Evolutionary conservation across 2,888 invertebrate species (phyloP).

Genomic region (Amblyteles armatorius): DNA sequence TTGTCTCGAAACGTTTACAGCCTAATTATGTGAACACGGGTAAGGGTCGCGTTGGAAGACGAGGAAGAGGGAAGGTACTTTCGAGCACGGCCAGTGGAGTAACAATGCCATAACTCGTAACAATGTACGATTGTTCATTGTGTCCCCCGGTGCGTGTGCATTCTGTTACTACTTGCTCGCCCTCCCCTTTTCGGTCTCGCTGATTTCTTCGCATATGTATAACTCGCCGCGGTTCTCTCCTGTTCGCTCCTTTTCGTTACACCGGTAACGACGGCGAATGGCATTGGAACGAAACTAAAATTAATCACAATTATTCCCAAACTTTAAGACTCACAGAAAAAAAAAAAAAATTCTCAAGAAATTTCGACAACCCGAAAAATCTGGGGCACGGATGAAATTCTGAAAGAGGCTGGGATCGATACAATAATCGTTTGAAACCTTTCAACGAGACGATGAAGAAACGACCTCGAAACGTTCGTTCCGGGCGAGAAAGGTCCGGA

Average conservation of each 20-base stretch:
- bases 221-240: conserved; percentile 7
- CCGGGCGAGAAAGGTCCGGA: not conserved
- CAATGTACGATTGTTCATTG: conserved; percentile 85
- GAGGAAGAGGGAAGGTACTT: conserved; percentile 33
- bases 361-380: not conserved
- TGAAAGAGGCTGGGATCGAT: not conserved
- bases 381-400: not conserved
- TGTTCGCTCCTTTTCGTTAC: conserved; percentile 19
- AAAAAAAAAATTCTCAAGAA: not conserved
- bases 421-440: conserved; percentile 3
- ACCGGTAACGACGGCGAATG: conserved; percentile 11
- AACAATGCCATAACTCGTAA: conserved; percentile 85
- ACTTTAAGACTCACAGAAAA: not conserved
- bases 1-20: conserved; percentile 85
- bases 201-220: conserved; percentile 57
- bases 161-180: conserved; percentile 68
- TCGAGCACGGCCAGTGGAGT: conserved; percentile 76
- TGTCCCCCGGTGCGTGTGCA: conserved; percentile 77
- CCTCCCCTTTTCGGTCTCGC: conserved; percentile 57
- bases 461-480: conserved; percentile 7
- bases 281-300: not conserved
- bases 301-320: not conserved
- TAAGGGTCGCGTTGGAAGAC: conserved; percentile 71
- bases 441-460: conserved; percentile 13
- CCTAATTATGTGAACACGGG: conserved; percentile 84